Percentiles rank a stretch among this genome's conserved stretches.
phyloP scores from a whole-genome alignment of 2,888 invertebrate genomes.

The Dusona sp. region DNA sequence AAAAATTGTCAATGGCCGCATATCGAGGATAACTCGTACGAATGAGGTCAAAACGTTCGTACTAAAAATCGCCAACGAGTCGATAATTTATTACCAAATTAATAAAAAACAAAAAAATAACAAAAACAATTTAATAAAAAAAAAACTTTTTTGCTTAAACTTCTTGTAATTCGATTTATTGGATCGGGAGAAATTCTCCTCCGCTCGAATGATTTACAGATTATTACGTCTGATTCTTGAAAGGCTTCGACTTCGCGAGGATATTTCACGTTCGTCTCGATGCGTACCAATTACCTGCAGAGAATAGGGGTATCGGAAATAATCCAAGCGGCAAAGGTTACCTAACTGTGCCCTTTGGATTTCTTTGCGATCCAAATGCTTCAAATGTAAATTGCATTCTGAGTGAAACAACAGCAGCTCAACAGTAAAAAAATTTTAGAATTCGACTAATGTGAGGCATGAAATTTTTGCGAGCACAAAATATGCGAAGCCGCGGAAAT shows the following conservation, averaged over 20 bases:
- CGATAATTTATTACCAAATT: conserved; percentile 20
- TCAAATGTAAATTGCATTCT: too few species aligned
- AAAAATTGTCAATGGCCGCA: not conserved
- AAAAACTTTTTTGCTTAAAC: not conserved
- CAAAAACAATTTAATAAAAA: not conserved
- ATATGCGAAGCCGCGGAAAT: not conserved
- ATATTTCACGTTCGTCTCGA: not conserved
- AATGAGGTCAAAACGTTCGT: not conserved
- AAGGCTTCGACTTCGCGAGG: not conserved
- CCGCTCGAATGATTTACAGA: not conserved
- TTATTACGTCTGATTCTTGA: not conserved
- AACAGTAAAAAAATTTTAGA: too few species aligned
- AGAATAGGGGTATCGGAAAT: not conserved
- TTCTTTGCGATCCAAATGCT: too few species aligned
- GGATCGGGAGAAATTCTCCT: not conserved
- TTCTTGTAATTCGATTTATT: not conserved
- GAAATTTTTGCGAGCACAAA: too few species aligned
- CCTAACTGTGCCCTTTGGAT: too few species aligned
- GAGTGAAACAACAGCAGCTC: too few species aligned
- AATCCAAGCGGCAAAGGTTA: not conserved
- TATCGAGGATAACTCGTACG: conserved; percentile 12
- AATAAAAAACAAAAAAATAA: not conserved
- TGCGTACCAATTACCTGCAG: not conserved
- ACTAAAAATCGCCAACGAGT: not conserved
- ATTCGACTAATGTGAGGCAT: too few species aligned